phyloP scores from a whole-genome alignment of 2,797 vertebrate genomes.

The Myiotriccus ornatus region DNA sequence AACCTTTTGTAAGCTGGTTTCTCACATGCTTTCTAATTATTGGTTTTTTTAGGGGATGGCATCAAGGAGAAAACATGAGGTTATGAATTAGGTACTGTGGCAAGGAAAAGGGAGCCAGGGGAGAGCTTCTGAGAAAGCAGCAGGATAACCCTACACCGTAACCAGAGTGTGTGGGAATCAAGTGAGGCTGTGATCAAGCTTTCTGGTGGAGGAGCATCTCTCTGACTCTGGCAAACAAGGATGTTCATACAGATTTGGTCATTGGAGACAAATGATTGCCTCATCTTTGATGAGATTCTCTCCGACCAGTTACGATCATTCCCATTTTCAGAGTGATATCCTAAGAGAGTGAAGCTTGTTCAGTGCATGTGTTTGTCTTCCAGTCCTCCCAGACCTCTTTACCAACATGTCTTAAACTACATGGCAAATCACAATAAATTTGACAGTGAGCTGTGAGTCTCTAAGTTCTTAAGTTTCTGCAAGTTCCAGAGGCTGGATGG shows the following conservation, averaged over 20 bases:
- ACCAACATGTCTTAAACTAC: not conserved
- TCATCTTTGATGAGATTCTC: not conserved
- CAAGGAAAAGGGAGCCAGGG: not conserved
- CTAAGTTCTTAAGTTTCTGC: not conserved
- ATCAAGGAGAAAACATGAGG: not conserved
- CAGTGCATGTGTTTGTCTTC: rapidly evolving
- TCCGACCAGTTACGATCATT: not conserved
- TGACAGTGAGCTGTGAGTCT: not conserved
- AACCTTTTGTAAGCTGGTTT: not conserved
- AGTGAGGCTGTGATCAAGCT: not conserved
- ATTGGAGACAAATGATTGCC: not conserved
- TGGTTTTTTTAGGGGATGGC: not conserved
- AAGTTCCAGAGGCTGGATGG: not conserved
- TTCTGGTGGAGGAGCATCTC: not conserved
- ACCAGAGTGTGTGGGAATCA: not conserved
- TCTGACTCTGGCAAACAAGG: not conserved
- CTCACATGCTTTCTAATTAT: not conserved
- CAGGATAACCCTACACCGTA: rapidly evolving
- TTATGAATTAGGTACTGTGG: not conserved
- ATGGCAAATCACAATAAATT: not conserved
- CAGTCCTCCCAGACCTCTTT: not conserved
- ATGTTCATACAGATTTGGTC: not conserved
- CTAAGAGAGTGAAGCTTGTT: not conserved
- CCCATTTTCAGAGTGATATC: not conserved
- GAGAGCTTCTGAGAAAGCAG: not conserved